These are phyloP conservation scores for Zonotrichia albicollis DNA, from an alignment of 2,797 vertebrate genomes.

Conservation along the genomic window DNA sequence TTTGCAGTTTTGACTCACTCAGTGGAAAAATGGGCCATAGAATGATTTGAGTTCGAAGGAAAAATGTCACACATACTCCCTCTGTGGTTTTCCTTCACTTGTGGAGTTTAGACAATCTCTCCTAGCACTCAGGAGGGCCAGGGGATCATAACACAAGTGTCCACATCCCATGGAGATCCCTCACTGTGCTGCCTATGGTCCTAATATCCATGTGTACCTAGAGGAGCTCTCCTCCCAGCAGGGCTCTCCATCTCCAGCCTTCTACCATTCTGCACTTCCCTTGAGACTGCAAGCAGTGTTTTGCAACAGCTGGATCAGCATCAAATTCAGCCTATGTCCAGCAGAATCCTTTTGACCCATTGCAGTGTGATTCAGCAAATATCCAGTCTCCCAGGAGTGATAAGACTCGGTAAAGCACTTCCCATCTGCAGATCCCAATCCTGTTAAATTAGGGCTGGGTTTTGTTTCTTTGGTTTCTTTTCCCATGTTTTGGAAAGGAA, in stretches of 20 bases:
- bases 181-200: not conserved
- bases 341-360: not conserved
- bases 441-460: not conserved
- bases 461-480: not conserved
- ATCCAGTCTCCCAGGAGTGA: not conserved
- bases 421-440: not conserved
- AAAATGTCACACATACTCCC: not conserved
- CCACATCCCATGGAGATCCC: not conserved
- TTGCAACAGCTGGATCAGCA: not conserved
- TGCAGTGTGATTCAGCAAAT: not conserved
- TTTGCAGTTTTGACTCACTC: conserved; percentile 9
- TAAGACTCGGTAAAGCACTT: not conserved
- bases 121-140: not conserved
- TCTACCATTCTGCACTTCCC: not conserved
- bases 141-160: not conserved
- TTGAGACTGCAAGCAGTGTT: not conserved
- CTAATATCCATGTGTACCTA: not conserved
- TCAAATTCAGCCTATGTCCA: not conserved
- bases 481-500: not conserved
- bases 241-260: not conserved
- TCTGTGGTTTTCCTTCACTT: not conserved
- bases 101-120: not conserved
- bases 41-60: not conserved
- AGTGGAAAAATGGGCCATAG: not conserved
- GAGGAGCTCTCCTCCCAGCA: not conserved